A percentile compares a stretch with the other conserved stretches of the same genome.
Conservation (phyloP, 2,888 invertebrate genomes). For the Drosophila affinis region DNA sequence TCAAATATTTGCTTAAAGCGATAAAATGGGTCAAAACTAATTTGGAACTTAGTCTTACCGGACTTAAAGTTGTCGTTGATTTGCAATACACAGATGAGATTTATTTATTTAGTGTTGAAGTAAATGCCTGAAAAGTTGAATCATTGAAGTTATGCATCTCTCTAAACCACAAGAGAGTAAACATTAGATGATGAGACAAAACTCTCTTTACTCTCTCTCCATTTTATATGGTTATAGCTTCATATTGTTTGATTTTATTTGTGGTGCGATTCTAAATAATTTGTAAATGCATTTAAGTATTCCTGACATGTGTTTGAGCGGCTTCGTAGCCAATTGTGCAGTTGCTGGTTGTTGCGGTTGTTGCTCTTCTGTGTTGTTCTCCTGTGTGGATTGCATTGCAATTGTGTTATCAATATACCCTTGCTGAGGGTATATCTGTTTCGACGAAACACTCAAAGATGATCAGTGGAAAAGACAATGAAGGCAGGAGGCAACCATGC, state of each 20-base stretch:
- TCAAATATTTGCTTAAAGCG: not conserved
- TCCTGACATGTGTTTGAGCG: slow-evolving; percentile 19
- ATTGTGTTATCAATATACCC: not conserved
- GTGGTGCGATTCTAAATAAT: slow-evolving; percentile 47
- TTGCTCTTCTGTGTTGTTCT: slow-evolving; percentile 3
- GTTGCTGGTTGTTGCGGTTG: slow-evolving; percentile 37
- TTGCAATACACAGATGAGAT: not conserved
- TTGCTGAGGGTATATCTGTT: not conserved
- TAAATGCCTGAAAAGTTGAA: slow-evolving; percentile 23
- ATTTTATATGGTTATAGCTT: not conserved
- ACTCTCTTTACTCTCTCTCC: not conserved
- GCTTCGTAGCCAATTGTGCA: slow-evolving; percentile 29
- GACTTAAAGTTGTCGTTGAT: not conserved
- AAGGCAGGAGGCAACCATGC: no score
- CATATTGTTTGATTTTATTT: slow-evolving; percentile 16
- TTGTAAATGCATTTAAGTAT: slow-evolving; percentile 67
- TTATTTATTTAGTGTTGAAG: not conserved
- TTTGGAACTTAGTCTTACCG: not conserved
- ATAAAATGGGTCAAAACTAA: not conserved
- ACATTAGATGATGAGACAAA: not conserved
- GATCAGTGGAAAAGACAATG: not conserved
- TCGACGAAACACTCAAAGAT: not conserved
- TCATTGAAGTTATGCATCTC: slow-evolving; percentile 7
- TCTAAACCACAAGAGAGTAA: not conserved
- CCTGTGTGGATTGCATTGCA: not conserved